Conservation (phyloP, 1,140 invertebrate species). For the Drosophila arizonae region DNA sequence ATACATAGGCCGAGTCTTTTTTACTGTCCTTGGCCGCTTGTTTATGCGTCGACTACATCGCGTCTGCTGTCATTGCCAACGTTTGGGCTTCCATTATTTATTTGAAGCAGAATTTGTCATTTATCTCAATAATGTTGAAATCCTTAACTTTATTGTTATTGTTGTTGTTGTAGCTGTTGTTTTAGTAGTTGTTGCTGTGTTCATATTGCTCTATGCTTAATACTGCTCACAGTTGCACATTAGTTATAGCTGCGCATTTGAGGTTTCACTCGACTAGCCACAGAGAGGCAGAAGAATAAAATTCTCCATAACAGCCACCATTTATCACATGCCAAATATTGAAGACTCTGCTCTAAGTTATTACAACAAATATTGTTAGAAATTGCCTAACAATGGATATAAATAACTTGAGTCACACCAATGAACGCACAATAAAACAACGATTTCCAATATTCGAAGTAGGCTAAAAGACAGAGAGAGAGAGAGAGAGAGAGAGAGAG, state of each 20-base stretch:
- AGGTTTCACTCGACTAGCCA: neutral
- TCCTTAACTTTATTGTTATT: slow-evolving; percentile 13
- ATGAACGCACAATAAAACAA: neutral
- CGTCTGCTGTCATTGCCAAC: slow-evolving; percentile 15
- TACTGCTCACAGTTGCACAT: slow-evolving; percentile 29
- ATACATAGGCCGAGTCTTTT: neutral
- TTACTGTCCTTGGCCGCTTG: slow-evolving; percentile 22
- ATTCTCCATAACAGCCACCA: slow-evolving; percentile 6
- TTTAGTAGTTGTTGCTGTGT: neutral
- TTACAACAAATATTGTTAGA: slow-evolving; percentile 26
- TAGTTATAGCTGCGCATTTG: slow-evolving; percentile 4
- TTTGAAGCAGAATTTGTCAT: slow-evolving; percentile 35
- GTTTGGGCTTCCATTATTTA: slow-evolving; percentile 35
- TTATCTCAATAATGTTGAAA: slow-evolving; percentile 45
- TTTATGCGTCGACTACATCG: slow-evolving; percentile 3
- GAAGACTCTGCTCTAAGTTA: slow-evolving; percentile 14
- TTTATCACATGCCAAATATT: slow-evolving; percentile 38
- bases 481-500: neutral
- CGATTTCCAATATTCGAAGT: neutral
- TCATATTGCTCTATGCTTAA: slow-evolving; percentile 24
- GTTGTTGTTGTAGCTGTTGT: neutral
- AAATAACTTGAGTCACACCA: slow-evolving; percentile 16
- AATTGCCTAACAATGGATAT: slow-evolving; percentile 38
- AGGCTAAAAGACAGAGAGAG: no score
- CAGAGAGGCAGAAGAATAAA: neutral